Percentiles rank a stretch among this genome's conserved stretches.
Conservation (phyloP, 2,888 invertebrate species). For the Tenthredo livida region DNA sequence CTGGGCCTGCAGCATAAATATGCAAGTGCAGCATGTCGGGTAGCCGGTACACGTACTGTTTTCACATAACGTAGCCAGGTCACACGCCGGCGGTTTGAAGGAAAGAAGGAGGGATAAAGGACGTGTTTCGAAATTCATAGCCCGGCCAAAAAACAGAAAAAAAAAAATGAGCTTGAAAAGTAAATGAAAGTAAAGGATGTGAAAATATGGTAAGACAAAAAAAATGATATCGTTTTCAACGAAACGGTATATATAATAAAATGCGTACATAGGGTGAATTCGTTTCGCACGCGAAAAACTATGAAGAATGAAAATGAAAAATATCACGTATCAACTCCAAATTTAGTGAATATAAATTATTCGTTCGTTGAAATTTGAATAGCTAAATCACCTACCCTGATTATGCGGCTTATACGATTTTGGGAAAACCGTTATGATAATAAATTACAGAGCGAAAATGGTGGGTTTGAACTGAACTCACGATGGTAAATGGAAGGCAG, state of each 20-base stretch:
- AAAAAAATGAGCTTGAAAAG: background rate
- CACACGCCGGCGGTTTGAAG: conserved; percentile 23
- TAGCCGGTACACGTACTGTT: conserved; percentile 41
- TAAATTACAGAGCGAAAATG: background rate
- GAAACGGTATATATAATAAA: background rate
- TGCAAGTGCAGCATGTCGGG: conserved; percentile 39
- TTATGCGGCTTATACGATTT: background rate
- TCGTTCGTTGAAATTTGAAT: background rate
- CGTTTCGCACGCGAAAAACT: background rate
- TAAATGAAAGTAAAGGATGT: background rate
- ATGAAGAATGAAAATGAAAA: too few species aligned
- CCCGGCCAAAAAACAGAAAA: background rate
- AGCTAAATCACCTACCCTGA: background rate
- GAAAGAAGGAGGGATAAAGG: background rate
- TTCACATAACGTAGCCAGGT: conserved; percentile 38
- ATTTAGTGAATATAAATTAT: background rate
- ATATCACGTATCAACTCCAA: too few species aligned
- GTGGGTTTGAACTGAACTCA: background rate
- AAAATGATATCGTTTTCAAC: background rate
- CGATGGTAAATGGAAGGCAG: background rate
- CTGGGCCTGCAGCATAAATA: conserved; percentile 29
- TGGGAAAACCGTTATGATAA: background rate
- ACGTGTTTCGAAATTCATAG: conserved; percentile 33
- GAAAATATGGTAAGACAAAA: background rate
- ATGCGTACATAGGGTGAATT: background rate